Conservation (phyloP, 2,113 vertebrate genomes). For the Mungos mungo region DNA sequence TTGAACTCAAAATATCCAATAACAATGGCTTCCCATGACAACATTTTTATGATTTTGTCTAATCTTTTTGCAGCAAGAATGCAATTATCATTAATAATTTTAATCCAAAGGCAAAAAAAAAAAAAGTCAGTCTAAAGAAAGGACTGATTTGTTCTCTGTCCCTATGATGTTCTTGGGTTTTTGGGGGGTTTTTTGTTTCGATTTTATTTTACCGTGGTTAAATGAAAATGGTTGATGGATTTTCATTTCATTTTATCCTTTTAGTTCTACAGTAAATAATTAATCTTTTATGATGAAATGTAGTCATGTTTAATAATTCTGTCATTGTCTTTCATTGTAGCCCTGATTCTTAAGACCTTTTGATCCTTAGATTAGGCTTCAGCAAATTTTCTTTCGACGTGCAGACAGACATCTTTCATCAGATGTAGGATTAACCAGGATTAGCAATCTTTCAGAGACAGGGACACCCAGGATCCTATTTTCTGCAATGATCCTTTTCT, state of each 20-base stretch:
- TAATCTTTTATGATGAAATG: constrained; percentile 72
- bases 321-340: constrained; percentile 69
- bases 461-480: neutral
- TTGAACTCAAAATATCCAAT: neutral
- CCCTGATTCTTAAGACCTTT: constrained; percentile 57
- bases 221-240: constrained; percentile 76
- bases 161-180: neutral
- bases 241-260: constrained; percentile 61
- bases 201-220: constrained; percentile 25
- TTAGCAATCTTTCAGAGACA: constrained; percentile 45
- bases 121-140: neutral
- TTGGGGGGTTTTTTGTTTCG: neutral
- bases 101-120: constrained; percentile 16
- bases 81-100: constrained; percentile 43
- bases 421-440: constrained; percentile 33
- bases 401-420: constrained; percentile 50
- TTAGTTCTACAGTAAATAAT: constrained; percentile 74
- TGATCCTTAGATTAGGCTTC: constrained; percentile 68
- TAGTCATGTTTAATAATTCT: constrained; percentile 70
- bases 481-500: neutral
- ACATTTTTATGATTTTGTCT: constrained; percentile 24
- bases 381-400: constrained; percentile 58
- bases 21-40: neutral
- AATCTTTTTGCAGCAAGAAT: constrained; percentile 22
- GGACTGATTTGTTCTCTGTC: constrained; percentile 51